Evolutionary conservation across 2,888 invertebrate species (phyloP).

Genomic region (Chaetogeoica ovagalla): DNA sequence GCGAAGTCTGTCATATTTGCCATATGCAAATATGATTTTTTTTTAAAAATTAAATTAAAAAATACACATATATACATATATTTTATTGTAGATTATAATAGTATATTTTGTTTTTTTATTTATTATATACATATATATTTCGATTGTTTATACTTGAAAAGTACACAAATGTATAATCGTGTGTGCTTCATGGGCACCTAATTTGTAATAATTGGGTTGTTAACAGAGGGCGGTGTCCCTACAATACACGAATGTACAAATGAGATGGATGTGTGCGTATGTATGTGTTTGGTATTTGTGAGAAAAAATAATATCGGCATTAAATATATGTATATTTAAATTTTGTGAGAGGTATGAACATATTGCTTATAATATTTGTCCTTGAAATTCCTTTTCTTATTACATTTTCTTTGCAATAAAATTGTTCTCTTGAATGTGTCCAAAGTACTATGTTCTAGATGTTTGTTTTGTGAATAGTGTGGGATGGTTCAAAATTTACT

Average conservation of each 20-base stretch:
- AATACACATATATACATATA: conserved; percentile 1
- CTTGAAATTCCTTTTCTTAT: not conserved
- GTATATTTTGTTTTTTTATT: conserved; percentile 21
- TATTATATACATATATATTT: conserved; percentile 2
- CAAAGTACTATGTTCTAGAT: conserved; percentile 29
- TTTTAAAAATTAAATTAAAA: conserved; percentile 37
- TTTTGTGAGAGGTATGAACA: conserved; percentile 13
- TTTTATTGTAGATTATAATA: conserved; percentile 37
- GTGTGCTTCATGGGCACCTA: conserved; percentile 51
- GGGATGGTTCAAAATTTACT: conserved; percentile 5
- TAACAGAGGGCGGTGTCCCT: conserved; percentile 49
- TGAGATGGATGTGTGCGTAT: conserved; percentile 51
- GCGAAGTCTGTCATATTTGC: conserved; percentile 51
- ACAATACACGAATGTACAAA: conserved; percentile 52
- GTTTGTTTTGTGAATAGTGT: not conserved
- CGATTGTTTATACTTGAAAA: conserved; percentile 52
- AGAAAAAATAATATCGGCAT: conserved; percentile 8
- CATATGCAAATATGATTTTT: conserved; percentile 52
- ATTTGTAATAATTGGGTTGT: conserved; percentile 10
- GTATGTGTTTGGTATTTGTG: conserved; percentile 24
- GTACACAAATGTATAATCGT: conserved; percentile 50
- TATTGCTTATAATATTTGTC: conserved; percentile 26
- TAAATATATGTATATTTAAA: not conserved
- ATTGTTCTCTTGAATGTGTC: not conserved
- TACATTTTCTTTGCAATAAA: not conserved